These are phyloP conservation scores for Theonella swinhoei DNA, from an alignment of 37 sponge, comb jelly and placozoan species.

Conservation along the genomic window DNA sequence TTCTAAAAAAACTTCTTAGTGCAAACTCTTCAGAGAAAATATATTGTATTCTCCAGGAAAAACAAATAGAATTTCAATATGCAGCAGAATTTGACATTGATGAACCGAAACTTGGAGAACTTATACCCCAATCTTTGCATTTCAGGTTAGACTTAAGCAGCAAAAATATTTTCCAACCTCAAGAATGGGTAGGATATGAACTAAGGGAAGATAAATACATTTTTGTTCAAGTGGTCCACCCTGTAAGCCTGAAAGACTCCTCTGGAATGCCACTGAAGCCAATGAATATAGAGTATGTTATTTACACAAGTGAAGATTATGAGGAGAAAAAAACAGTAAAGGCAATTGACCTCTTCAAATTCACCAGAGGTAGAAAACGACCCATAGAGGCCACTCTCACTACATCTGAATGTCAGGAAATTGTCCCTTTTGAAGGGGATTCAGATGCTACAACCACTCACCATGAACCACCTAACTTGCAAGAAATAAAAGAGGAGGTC, in stretches of 20 bases:
- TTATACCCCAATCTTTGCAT: conserved; percentile 23
- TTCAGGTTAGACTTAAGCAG: conserved; percentile 20
- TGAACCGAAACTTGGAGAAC: conserved; percentile 15
- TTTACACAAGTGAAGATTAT: conserved; percentile 21
- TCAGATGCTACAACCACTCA: not conserved
- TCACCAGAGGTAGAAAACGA: conserved; percentile 14
- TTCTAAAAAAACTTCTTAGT: not conserved
- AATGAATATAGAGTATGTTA: conserved; percentile 8
- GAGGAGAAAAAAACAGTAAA: not conserved
- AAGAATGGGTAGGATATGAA: conserved; percentile 67
- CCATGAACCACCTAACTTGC: not conserved
- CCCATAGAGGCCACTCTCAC: no score
- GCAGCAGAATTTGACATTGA: not conserved
- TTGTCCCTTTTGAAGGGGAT: not conserved
- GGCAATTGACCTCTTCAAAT: conserved; percentile 36
- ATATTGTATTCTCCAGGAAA: not conserved
- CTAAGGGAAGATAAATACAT: conserved; percentile 1
- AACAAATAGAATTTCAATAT: not conserved
- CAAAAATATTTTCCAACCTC: conserved; percentile 42
- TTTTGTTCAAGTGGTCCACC: conserved; percentile 49
- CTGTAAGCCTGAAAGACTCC: not conserved
- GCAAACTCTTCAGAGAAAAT: not conserved
- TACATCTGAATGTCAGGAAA: not conserved
- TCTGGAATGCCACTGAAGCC: not conserved
- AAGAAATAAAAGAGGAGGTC: conserved; percentile 7